Base-by-base conservation (phyloP, 1,140 invertebrate species). In the Caenorhabditis brenneri region DNA sequence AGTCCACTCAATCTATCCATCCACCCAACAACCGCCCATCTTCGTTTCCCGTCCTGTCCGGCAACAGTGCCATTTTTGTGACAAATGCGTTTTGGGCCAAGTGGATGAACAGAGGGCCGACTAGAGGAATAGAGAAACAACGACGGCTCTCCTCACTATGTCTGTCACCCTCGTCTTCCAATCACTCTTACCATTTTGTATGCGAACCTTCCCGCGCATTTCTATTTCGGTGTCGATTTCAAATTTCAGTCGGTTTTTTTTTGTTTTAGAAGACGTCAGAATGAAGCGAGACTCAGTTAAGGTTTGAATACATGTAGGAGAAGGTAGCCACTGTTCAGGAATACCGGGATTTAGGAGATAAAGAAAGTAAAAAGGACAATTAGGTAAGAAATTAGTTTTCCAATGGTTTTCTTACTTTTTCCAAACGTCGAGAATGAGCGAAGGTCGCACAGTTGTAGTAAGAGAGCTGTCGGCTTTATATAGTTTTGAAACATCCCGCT, bases 21-120 rank as follows among this genome's bases (percentile, higher is more conserved):
- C 31, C 36, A 10, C 33, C 65, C 36, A 24, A 19, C 22, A 39
- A 24, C 22, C 65, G 65, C 9, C 22, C 36, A 16, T 27, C 29
- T 10, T 39, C 36, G 12, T 16, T 10, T 24, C 29, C 29, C 65
- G 27, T 3, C 36, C 58, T 36, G 29, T 36, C 58, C 10, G n/a
- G 24, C 31, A 36, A 65, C 58, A 65, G 65, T 74, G 36, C 65
- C 65, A 74, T 74, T 74, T 74, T 74, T 39, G 65, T 74, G 65
- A 74, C 65, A 74, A 74, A 74, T 74, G 65, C 22, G 36, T 74
- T 74, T 74, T 74, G 65, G 65, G 36, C 12, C 65, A 15, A 42
- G 36, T 42, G 19, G 65, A 9, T 42, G 36, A 74, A 46, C 7
- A 74, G n/a, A 12, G 58, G 58, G 22, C 33, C 31, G 29, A 36